Evolutionary conservation across 2,797 vertebrate genomes (phyloP).

Genomic region (Yasuhikotakia modesta): DNA sequence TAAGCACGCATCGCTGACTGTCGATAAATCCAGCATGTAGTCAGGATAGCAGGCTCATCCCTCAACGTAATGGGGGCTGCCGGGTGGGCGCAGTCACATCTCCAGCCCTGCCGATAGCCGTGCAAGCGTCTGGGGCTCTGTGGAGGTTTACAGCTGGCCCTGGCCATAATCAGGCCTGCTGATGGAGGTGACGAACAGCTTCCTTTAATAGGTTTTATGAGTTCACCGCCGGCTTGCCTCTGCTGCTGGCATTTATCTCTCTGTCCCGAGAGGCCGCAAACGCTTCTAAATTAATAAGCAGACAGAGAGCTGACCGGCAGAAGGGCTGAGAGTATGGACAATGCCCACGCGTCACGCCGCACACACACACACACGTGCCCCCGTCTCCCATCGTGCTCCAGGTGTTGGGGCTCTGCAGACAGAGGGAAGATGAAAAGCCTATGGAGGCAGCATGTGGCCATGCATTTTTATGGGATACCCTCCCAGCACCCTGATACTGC

Average conservation of each 20-base stretch:
- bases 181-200: conserved; percentile 76
- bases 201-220: conserved; percentile 82
- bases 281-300: conserved; percentile 83
- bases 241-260: conserved; percentile 79
- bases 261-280: conserved; percentile 76
- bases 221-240: conserved; percentile 75
- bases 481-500: conserved; percentile 55
- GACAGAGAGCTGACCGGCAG: conserved; percentile 65
- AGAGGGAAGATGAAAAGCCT: conserved; percentile 68
- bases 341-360: conserved; percentile 36
- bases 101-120: conserved; percentile 40
- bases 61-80: conserved; percentile 53
- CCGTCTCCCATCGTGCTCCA: conserved; percentile 55
- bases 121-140: conserved; percentile 46
- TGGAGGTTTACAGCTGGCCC: conserved; percentile 62
- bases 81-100: conserved; percentile 44
- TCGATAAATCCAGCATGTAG: conserved; percentile 42
- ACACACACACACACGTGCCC: conserved; percentile 45
- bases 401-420: conserved; percentile 71
- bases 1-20: conserved; percentile 24
- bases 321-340: conserved; percentile 46
- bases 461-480: conserved; percentile 65
- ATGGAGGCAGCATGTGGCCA: conserved; percentile 76
- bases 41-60: conserved; percentile 43
- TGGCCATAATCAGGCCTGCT: conserved; percentile 78